These are phyloP conservation scores for Lydus trimaculatus DNA, from an alignment of 2,888 invertebrate genomes.

Conservation along the genomic window DNA sequence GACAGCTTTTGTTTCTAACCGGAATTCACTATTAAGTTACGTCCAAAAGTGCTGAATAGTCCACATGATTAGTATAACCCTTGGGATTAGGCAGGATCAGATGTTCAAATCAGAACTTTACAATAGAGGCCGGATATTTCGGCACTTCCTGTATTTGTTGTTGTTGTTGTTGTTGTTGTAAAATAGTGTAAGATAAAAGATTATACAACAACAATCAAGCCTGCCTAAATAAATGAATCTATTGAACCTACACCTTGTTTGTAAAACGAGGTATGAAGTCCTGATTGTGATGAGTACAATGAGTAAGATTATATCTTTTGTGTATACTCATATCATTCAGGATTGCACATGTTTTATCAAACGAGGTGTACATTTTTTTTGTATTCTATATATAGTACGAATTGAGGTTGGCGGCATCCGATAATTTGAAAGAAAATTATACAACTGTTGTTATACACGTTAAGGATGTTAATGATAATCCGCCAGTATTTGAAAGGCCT, in stretches of 20 bases:
- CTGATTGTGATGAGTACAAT: too few species aligned
- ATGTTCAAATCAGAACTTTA: conserved; percentile 36
- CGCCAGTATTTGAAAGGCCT: conserved; percentile 94
- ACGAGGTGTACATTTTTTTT: not conserved
- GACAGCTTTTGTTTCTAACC: conserved; percentile 35
- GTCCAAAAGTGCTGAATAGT: conserved; percentile 36
- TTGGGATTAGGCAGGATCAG: conserved; percentile 31
- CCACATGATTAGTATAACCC: conserved; percentile 38
- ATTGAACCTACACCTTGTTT: too few species aligned
- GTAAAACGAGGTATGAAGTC: too few species aligned
- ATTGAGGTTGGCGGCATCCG: conserved; percentile 91
- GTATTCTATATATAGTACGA: conserved; percentile 74
- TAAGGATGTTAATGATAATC: conserved; percentile 98
- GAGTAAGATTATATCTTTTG: too few species aligned
- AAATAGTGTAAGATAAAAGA: not conserved
- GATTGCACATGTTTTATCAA: too few species aligned
- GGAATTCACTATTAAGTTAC: conserved; percentile 38
- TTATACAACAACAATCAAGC: not conserved
- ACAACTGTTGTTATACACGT: conserved; percentile 97
- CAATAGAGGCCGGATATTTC: conserved; percentile 35
- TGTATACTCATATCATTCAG: not conserved
- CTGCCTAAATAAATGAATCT: too few species aligned
- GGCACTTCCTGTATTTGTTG: not conserved
- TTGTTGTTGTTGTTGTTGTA: not conserved
- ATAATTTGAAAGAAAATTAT: conserved; percentile 96